Evolutionary conservation across 2,113 vertebrate species (phyloP).

Genomic region (Ctenomys sociabilis): DNA sequence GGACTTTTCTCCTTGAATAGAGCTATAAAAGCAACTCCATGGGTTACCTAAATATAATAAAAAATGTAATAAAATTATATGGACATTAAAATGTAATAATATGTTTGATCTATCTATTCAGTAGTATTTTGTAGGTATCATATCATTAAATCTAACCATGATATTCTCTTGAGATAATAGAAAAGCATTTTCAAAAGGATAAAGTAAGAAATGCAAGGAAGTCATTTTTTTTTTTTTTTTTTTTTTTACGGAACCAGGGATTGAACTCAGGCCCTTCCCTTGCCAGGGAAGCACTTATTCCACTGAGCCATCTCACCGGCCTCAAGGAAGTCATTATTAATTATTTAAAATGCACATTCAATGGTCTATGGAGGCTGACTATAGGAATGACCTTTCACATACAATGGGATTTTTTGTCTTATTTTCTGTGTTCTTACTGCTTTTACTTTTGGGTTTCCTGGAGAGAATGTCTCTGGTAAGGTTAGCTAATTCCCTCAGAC

Average conservation of each 20-base stretch:
- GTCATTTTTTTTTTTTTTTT: too few relatives aligned
- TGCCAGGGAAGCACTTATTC: too few relatives aligned
- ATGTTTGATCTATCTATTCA: not conserved
- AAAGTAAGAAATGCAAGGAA: conserved; percentile 25
- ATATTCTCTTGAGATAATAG: conserved; percentile 19
- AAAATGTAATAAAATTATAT: too few relatives aligned
- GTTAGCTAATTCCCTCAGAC: not conserved
- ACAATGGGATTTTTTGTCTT: conserved; percentile 37
- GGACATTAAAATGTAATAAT: not conserved
- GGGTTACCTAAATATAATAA: too few relatives aligned
- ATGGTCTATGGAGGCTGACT: not conserved
- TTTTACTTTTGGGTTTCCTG: not conserved
- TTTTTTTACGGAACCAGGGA: too few relatives aligned
- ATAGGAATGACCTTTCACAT: not conserved
- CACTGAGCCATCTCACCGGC: too few relatives aligned
- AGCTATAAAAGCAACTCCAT: too few relatives aligned
- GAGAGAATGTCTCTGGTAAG: not conserved
- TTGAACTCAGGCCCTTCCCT: too few relatives aligned
- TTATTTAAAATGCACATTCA: not conserved
- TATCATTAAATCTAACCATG: not conserved
- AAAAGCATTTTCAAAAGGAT: conserved; percentile 51
- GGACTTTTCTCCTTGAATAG: too few relatives aligned
- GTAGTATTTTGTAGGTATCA: conserved; percentile 11
- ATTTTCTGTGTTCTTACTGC: conserved; percentile 39
- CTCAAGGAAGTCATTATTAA: not conserved